phyloP scores from a whole-genome alignment of 37 sponge, comb jelly and placozoan species.

The Halisarca cf. caerulea region DNA sequence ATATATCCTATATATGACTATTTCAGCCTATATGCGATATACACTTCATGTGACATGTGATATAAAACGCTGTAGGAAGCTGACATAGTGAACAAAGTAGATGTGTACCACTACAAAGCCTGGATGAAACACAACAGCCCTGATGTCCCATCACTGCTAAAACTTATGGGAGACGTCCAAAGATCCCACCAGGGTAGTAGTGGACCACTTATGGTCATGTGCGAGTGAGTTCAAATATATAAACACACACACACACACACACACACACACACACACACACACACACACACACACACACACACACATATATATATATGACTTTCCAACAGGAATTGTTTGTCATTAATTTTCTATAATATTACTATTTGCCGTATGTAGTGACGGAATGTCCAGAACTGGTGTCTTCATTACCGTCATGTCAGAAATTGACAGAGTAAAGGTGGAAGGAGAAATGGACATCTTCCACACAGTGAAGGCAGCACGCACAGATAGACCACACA shows the following conservation, averaged over 20 bases:
- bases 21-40: too few species aligned
- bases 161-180: conserved; percentile 21
- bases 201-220: conserved; percentile 12
- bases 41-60: too few species aligned
- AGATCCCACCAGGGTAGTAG: not conserved
- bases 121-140: not conserved
- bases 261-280: not conserved
- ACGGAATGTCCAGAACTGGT: conserved; percentile 8
- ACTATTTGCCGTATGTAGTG: not conserved
- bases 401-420: conserved; percentile 9
- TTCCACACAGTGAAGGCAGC: conserved; percentile 27
- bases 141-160: not conserved
- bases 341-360: too few species aligned
- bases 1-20: too few species aligned
- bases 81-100: too few species aligned
- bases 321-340: too few species aligned
- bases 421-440: conserved; percentile 18
- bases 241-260: conserved; percentile 1
- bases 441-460: conserved; percentile 23
- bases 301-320: not conserved
- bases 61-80: too few species aligned
- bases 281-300: not conserved
- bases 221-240: conserved; percentile 3
- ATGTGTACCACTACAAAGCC: not conserved
- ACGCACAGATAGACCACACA: not conserved